Evolutionary conservation across 2,888 invertebrate species (phyloP), one percentile per base, ranked within the genome.

Genomic region (Tuberolachnus salignus): DNA sequence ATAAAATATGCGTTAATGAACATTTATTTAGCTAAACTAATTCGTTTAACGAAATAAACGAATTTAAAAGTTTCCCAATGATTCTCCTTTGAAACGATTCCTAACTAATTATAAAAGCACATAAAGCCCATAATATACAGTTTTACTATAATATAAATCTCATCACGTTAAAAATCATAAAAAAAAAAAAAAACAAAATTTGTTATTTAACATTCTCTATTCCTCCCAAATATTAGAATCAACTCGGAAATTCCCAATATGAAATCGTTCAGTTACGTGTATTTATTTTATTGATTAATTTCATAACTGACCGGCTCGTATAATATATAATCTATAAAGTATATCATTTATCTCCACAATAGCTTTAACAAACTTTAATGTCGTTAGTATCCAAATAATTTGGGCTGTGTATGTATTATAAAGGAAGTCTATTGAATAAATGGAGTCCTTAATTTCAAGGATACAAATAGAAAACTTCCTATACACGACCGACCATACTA

Each of bases 401-500:
- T 57, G n/a, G n/a, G 10, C 16, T 9, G 26, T 46, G n/a, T 26
- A 14, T 51, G 4, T n/a, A 26, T 44, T 70, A n/a, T 13, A 46
- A 26, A 13, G 14, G 9, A 3, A 34, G 34, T 34, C 19, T 34
- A 57, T 49, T 72, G 59, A 34, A 55, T 6, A 66, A 16, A 19
- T 1, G 14, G 9, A 34, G 14, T 16, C 49, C 19, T 61, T 49
- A 51, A 34, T 51, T 61, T 46, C 16, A 21, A 61, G 21, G 14
- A 34, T 61, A 34, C 71, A 14, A 72, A 51, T 61, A 16, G 13
- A 34, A 61, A 61, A 72, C 61, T 51, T 51, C 10, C 1, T 6
- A 26, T 51, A 42, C 8, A 34, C 51, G 26, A 51, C 51, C 42
- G n/a, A 26, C 26, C 6, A 34, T 34, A 34, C 3, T 34, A 34